These are phyloP conservation scores for Agrochola circellaris DNA, from an alignment of 2,888 invertebrate genomes.

Conservation along the genomic window DNA sequence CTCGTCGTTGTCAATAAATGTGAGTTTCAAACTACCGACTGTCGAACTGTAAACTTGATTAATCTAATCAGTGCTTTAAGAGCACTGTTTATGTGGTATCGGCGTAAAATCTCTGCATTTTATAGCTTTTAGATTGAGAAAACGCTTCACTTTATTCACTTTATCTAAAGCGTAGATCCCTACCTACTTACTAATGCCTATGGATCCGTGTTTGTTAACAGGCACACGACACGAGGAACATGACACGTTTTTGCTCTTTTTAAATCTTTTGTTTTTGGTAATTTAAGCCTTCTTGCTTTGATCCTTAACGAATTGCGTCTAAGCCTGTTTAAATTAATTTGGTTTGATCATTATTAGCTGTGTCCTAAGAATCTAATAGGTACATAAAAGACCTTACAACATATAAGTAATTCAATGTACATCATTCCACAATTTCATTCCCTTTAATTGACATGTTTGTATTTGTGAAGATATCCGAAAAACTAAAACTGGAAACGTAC, in stretches of 20 bases:
- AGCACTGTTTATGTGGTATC: slow-evolving; percentile 43
- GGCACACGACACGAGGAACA: not conserved
- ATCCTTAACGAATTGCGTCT: not conserved
- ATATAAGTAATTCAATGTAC: slow-evolving; percentile 5
- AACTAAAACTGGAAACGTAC: slow-evolving; percentile 21
- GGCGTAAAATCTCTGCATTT: slow-evolving; percentile 40
- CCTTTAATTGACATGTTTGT: slow-evolving; percentile 24
- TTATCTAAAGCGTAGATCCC: not conserved
- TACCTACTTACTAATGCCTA: slow-evolving; percentile 7
- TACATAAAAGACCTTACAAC: not conserved
- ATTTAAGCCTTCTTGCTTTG: slow-evolving; percentile 1
- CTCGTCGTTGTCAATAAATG: slow-evolving; percentile 34
- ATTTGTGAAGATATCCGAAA: slow-evolving; percentile 17
- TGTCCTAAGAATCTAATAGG: not conserved
- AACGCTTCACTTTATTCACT: slow-evolving; percentile 22
- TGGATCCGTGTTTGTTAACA: slow-evolving; percentile 10
- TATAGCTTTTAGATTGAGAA: slow-evolving; percentile 33
- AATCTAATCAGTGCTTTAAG: slow-evolving; percentile 53
- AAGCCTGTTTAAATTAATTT: not conserved
- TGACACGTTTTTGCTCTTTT: not conserved
- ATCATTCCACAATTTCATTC: not conserved
- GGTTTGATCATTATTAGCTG: not conserved
- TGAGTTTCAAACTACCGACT: slow-evolving; percentile 40
- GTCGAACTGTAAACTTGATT: slow-evolving; percentile 46
- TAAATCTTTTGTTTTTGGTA: not conserved